Percentiles rank a stretch among this genome's conserved stretches.
These are phyloP conservation scores for Temnothorax longispinosus DNA, from an alignment of 1,140 invertebrate genomes.

Conservation along the genomic window DNA sequence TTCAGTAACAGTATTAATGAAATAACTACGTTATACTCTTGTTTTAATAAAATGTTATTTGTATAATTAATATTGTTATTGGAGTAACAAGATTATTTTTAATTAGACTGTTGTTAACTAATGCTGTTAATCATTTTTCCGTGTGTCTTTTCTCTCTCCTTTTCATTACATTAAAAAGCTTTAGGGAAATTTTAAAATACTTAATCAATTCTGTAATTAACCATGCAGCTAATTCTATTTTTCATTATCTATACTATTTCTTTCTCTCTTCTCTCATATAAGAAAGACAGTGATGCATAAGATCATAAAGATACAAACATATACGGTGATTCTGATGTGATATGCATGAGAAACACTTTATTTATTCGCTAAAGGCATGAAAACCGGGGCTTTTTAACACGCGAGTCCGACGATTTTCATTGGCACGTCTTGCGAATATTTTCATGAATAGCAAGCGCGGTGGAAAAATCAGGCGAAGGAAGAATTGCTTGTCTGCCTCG, in stretches of 20 bases:
- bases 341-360: neutral
- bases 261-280: neutral
- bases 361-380: neutral
- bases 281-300: neutral
- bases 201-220: neutral
- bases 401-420: neutral
- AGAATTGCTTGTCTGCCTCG: neutral
- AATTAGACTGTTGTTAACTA: neutral
- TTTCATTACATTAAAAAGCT: neutral
- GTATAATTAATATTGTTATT: neutral
- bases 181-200: neutral
- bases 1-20: neutral
- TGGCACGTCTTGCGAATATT: constrained; percentile 5
- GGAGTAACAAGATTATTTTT: neutral
- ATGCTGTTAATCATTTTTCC: neutral
- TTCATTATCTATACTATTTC: neutral
- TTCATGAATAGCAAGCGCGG: neutral
- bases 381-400: neutral
- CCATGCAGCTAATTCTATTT: neutral
- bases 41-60: neutral
- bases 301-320: neutral
- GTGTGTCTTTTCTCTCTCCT: neutral
- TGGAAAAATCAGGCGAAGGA: neutral
- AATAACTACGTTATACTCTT: neutral
- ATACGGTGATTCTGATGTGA: neutral